Conservation (phyloP, 2,113 vertebrate species). For the Platysternon megacephalum region DNA sequence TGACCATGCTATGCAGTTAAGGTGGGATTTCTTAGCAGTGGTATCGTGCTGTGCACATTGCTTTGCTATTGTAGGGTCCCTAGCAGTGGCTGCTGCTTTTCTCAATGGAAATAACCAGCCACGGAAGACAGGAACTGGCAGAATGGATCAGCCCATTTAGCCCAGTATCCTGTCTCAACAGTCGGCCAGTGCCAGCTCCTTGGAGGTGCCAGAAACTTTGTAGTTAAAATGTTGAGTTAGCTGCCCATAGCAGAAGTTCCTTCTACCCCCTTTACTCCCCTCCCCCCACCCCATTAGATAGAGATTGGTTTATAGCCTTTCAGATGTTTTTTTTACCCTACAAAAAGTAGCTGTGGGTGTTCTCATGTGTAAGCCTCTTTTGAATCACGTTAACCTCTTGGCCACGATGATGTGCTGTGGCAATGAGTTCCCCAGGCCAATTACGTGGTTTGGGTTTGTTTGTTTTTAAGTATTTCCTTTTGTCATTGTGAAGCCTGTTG, state of each 20-base stretch:
- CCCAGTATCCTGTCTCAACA: not conserved
- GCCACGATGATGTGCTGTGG: not conserved
- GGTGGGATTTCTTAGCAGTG: not conserved
- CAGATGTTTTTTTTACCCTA: not conserved
- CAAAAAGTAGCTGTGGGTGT: not conserved
- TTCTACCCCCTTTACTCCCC: not conserved
- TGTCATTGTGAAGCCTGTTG: not conserved
- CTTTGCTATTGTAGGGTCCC: not conserved
- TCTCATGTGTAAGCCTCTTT: not conserved
- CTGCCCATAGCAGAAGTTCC: not conserved
- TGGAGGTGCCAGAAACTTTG: not conserved
- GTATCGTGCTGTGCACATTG: not conserved
- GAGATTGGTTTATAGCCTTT: not conserved
- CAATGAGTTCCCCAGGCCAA: not conserved
- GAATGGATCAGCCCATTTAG: not conserved
- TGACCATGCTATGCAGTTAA: not conserved
- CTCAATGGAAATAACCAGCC: not conserved
- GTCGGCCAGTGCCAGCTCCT: not conserved
- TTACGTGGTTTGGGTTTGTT: no score
- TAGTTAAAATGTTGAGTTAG: not conserved
- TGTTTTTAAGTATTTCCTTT: not conserved
- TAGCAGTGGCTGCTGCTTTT: not conserved
- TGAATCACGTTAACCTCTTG: not conserved
- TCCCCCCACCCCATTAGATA: fast-evolving
- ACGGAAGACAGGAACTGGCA: not conserved